These are phyloP conservation scores for Polyommatus icarus DNA, from an alignment of 2,888 invertebrate species.

Conservation along the genomic window DNA sequence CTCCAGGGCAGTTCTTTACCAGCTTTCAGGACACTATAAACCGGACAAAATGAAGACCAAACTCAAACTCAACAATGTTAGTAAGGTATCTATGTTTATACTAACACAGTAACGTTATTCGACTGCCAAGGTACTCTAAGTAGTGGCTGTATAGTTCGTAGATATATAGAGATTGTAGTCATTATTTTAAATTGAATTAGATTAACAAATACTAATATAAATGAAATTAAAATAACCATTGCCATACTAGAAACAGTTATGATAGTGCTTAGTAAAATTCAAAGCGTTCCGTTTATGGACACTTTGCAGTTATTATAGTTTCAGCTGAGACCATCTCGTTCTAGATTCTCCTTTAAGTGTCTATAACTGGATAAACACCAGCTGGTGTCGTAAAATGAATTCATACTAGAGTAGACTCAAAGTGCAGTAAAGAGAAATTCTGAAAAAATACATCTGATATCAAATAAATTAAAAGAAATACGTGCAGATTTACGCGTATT, in stretches of 20 bases:
- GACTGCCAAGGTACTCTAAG: neutral
- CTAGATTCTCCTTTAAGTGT: neutral
- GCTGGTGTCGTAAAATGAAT: neutral
- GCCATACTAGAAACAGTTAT: neutral
- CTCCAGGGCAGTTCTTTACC: constrained; percentile 96
- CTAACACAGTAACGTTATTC: neutral
- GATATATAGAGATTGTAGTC: neutral
- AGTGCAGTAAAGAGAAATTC: neutral
- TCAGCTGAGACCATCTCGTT: neutral
- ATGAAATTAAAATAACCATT: neutral
- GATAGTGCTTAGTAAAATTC: neutral
- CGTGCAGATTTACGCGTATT: too few relatives aligned
- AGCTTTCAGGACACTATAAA: constrained; percentile 97
- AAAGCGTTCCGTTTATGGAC: neutral
- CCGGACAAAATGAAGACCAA: constrained; percentile 96
- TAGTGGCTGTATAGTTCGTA: neutral
- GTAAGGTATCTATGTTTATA: constrained; percentile 65
- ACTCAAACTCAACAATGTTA: constrained; percentile 96
- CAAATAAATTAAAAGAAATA: too few relatives aligned
- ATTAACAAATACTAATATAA: neutral
- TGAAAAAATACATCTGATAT: too few relatives aligned
- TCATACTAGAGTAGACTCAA: neutral
- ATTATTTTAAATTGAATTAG: neutral
- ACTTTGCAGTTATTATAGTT: neutral
- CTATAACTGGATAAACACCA: neutral